Evolutionary conservation across 2,797 vertebrate species (phyloP).

Genomic region (Brachyrhaphis roseni): DNA sequence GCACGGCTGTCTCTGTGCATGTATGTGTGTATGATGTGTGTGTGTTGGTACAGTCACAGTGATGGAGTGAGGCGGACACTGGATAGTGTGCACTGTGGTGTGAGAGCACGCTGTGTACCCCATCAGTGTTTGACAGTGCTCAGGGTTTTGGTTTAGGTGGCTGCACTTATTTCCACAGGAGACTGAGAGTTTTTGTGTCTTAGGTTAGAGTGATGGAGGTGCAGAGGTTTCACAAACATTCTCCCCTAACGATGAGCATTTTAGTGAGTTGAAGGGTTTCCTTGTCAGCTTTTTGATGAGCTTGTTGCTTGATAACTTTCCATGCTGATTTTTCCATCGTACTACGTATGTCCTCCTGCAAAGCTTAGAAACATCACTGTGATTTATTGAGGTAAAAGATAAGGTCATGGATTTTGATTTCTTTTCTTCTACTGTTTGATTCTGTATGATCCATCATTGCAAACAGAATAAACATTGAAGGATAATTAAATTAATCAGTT

Average conservation of each 20-base stretch:
- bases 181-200: constrained; percentile 52
- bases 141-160: constrained; percentile 35
- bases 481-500: constrained; percentile 57
- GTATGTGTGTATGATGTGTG: constrained; percentile 13
- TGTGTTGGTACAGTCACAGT: constrained; percentile 47
- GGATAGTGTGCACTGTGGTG: constrained; percentile 44
- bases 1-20: constrained; percentile 33
- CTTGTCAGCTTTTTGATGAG: constrained; percentile 50
- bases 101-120: constrained; percentile 34
- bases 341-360: constrained; percentile 51
- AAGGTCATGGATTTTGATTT: constrained; percentile 70
- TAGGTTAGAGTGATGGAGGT: constrained; percentile 31
- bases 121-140: constrained; percentile 44
- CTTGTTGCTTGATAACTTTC: constrained; percentile 41
- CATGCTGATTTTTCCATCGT: constrained; percentile 49
- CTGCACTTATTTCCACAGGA: constrained; percentile 26
- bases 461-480: constrained; percentile 35
- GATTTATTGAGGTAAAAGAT: constrained; percentile 58
- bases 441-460: constrained; percentile 58
- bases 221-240: constrained; percentile 41
- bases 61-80: constrained; percentile 60
- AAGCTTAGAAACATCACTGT: constrained; percentile 57
- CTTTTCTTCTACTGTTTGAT: constrained; percentile 24
- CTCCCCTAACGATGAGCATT: constrained; percentile 44
- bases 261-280: constrained; percentile 31